phyloP scores from a whole-genome alignment of 1,140 invertebrate genomes.

The Pseudoatta argentina region DNA sequence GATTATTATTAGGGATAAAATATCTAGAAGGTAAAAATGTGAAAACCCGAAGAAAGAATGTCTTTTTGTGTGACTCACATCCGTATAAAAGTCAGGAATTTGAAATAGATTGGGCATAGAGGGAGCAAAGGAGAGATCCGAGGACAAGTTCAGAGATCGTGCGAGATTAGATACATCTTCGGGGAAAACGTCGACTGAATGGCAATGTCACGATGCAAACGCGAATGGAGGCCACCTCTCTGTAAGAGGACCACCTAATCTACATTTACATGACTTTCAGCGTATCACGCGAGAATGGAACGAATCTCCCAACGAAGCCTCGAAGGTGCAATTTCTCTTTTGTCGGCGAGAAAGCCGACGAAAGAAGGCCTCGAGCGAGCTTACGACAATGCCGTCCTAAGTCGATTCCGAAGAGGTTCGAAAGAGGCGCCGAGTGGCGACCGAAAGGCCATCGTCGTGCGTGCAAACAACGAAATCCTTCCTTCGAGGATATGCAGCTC shows the following conservation, averaged over 20 bases:
- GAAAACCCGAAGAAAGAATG: constrained; percentile 7
- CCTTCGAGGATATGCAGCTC: constrained; percentile 60
- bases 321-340: constrained; percentile 45
- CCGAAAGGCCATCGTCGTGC: constrained; percentile 59
- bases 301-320: constrained; percentile 16
- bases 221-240: not conserved
- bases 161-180: constrained; percentile 61
- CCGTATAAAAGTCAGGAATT: constrained; percentile 32
- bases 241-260: constrained; percentile 66
- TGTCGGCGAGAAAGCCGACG: not conserved
- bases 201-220: constrained; percentile 42
- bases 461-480: constrained; percentile 69
- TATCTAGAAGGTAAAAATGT: not conserved
- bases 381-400: constrained; percentile 63
- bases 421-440: constrained; percentile 1
- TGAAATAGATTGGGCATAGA: not conserved
- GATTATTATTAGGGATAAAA: not conserved
- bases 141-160: constrained; percentile 34
- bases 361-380: constrained; percentile 65
- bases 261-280: constrained; percentile 68
- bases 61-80: not conserved
- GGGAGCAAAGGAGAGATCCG: not conserved
- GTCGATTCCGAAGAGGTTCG: constrained; percentile 58
- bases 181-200: constrained; percentile 30
- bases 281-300: constrained; percentile 63